Evolutionary conservation across 2,113 vertebrate genomes (phyloP), one percentile per base, ranked within the genome.

Genomic region (Rana temporaria): DNA sequence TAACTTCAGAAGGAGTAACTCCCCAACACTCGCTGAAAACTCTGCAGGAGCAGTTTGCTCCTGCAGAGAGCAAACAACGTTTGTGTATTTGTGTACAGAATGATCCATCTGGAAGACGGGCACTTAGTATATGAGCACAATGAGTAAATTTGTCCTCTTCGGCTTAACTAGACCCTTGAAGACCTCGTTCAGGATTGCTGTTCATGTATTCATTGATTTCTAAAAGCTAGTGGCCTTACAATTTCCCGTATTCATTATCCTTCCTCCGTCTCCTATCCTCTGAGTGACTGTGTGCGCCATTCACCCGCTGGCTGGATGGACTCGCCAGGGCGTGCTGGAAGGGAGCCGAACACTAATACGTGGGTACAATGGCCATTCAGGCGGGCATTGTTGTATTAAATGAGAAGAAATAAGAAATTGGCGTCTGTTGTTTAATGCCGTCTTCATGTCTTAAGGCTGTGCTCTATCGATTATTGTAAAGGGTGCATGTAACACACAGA

Each of bases 321-420:
- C 53, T 73, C 55, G 42, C 17, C 70, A 15, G 9, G 42, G 42
- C 42, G 12, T 48, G 42, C 42, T 48, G 42, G 42, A 8, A 48
- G 42, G 42, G 42, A 48, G 42, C 12, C 42, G 42, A 48, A 48
- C 42, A 48, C 42, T 48, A 48, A 48, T 48, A 48, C 12, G 12
- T 11, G 14, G 9, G 42, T 12, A 48, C 55, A 59, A 34, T 70
- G 42, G 68, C 53, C 68, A 70, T 48, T 59, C 30, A 74, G 24
- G 34, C 8, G 8, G 19, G 26, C 71, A 73, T 73, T 74, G 71
- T 57, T 59, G 71, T 74, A 72, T 72, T 55, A 72, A 56, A 72
- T 72, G 52, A 72, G 52, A 72, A 72, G 12, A 48, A 71, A 72
- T 72, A 72, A 30, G 22, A 56, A 52, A 16, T 72, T 30, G 55